Evolutionary conservation across 2,797 vertebrate genomes (phyloP), one percentile per base, ranked within the genome.

Genomic region (Threskiornis aethiopicus): DNA sequence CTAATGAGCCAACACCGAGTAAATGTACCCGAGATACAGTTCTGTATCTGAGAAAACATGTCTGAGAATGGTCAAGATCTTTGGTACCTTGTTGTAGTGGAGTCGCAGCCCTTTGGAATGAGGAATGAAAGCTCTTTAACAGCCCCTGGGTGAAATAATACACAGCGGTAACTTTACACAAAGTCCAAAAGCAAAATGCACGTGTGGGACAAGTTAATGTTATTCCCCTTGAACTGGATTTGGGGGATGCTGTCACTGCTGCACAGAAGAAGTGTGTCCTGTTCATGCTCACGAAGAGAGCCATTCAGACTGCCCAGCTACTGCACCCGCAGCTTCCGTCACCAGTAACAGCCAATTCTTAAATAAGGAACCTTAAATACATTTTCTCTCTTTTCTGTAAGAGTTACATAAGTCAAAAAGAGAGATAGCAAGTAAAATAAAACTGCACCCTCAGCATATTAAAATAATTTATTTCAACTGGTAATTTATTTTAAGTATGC

Each of bases 191-290:
- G 59, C 37, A 84, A 78, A 89, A 65, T 2, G 13, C 14, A 37
- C 0, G 0, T 12, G 20, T 44, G 58, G 18, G 61, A 49, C 13
- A 61, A 82, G 19, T 12, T 79, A 9, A 51, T 11, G 14, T 37
- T 11, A 9, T 44, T 29, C 16, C 5, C 29, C 24, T 79, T 51
- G 26, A 82, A 26, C 8, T 64, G 49, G 33, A 29, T 62, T 57
- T 80, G 66, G 33, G 28, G 14, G 14, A 82, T 9, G 0, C 9
- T 15, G 44, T 10, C 39, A 46, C 51, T 69, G 37, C 58, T 79
- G 15, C 21, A 9, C 11, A 16, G 39, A 44, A 52, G 21, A n/a
- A 65, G 16, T 7, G 18, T 59, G 54, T 11, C 33, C 15, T 18
- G 57, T n/a, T 81, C 49, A 19, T 9, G 22, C 4, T 75, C 26